Evolutionary conservation across 2,888 invertebrate species (phyloP).

Genomic region (Kuschelorhynchus macadamiae): DNA sequence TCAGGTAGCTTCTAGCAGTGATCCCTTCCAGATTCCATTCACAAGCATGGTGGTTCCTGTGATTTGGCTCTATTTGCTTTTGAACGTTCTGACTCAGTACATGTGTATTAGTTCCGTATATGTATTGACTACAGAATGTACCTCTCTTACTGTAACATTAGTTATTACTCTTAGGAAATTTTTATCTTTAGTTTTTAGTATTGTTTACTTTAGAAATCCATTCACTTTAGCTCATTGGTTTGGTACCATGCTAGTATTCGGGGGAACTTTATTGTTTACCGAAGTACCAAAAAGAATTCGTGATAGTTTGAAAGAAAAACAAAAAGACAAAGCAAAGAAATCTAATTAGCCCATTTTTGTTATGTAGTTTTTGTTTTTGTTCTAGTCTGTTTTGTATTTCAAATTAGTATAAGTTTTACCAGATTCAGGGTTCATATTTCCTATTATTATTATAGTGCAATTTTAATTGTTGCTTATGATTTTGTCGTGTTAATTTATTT

Average conservation of each 20-base stretch:
- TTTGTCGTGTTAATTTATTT: too few species aligned
- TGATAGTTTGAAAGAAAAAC: constrained; percentile 4
- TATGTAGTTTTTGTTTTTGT: too few species aligned
- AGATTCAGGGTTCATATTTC: too few species aligned
- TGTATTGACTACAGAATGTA: constrained; percentile 92
- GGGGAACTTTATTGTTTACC: constrained; percentile 93
- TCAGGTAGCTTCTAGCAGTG: constrained; percentile 78
- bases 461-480: too few species aligned
- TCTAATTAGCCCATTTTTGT: too few species aligned
- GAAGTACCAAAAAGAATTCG: constrained; percentile 72
- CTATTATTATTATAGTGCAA: too few species aligned
- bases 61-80: constrained; percentile 82
- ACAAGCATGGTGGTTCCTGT: constrained; percentile 78
- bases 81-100: constrained; percentile 91
- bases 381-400: too few species aligned
- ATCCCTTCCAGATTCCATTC: constrained; percentile 72
- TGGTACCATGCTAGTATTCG: constrained; percentile 91
- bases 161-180: constrained; percentile 97
- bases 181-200: constrained; percentile 94
- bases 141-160: constrained; percentile 94
- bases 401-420: too few species aligned
- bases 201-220: constrained; percentile 93
- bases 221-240: constrained; percentile 94
- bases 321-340: not conserved
- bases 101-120: constrained; percentile 97